Evolutionary conservation across 2,113 vertebrate species (phyloP).

Genomic region (Nerophis lumbriciformis): DNA sequence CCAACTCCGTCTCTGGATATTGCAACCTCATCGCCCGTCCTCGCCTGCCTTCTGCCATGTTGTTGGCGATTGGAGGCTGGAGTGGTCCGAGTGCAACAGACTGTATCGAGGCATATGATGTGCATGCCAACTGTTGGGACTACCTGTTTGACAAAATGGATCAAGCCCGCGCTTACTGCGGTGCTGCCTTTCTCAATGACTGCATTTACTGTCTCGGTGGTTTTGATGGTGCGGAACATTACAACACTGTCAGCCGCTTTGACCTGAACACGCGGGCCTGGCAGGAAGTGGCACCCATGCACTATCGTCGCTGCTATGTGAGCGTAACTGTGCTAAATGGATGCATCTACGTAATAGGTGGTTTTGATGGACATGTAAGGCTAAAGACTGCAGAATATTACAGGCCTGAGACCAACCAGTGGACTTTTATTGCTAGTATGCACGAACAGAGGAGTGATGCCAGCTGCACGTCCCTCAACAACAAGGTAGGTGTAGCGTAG

Average conservation of each 20-base stretch:
- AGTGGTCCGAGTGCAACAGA: neutral
- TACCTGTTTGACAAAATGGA: neutral
- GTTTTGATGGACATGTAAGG: neutral
- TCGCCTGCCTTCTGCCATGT: conserved; percentile 34
- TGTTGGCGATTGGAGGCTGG: conserved; percentile 46
- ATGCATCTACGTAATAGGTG: conserved; percentile 47
- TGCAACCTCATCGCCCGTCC: neutral
- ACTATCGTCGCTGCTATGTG: conserved; percentile 32
- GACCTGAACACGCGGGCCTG: conserved; percentile 20
- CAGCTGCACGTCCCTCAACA: conserved; percentile 67
- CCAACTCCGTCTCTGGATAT: fast-evolving
- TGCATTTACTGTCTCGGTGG: conserved; percentile 44
- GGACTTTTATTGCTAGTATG: conserved; percentile 40
- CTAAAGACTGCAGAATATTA: conserved; percentile 41
- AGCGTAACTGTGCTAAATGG: conserved; percentile 30
- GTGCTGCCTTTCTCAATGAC: conserved; percentile 19
- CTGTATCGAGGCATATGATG: conserved; percentile 12
- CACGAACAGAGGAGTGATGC: conserved; percentile 31
- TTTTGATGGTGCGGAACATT: conserved; percentile 14
- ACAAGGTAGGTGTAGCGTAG: conserved; percentile 65
- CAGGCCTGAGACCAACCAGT: conserved; percentile 38
- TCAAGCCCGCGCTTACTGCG: conserved; percentile 26
- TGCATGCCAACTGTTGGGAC: conserved; percentile 15
- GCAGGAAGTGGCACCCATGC: conserved; percentile 34
- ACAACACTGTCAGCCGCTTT: conserved; percentile 18